phyloP scores from a whole-genome alignment of 92 coral and sea anemone genomes.

The Porites divaricata region DNA sequence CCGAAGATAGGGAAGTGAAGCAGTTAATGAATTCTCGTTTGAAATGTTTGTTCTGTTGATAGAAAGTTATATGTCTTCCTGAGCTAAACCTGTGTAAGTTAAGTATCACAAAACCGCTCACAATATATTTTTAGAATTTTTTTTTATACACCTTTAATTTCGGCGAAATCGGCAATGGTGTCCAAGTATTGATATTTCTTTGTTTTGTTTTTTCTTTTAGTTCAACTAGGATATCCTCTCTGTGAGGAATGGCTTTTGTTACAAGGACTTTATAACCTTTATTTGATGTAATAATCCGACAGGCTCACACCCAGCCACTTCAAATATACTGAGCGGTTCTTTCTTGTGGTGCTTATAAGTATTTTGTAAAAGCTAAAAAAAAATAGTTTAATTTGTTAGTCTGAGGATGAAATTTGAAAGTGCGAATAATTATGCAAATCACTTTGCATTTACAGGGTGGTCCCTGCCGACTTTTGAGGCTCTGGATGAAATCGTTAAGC shows the following conservation, averaged over 20 bases:
- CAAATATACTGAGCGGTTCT: background rate
- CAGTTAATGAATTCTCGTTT: background rate
- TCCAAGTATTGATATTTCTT: too few species aligned
- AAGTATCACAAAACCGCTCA: background rate
- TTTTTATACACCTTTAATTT: background rate
- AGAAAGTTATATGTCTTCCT: conserved; percentile 19
- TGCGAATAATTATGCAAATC: background rate
- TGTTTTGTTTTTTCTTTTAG: too few species aligned
- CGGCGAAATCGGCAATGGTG: too few species aligned
- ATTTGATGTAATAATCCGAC: too few species aligned
- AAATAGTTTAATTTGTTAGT: too few species aligned
- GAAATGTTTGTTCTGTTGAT: conserved; percentile 2
- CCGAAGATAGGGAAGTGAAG: conserved; percentile 3
- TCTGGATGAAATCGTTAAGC: too few species aligned
- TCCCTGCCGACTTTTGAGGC: too few species aligned
- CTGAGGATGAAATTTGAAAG: background rate
- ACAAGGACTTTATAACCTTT: too few species aligned
- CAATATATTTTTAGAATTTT: conserved; percentile 20
- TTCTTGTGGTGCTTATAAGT: background rate
- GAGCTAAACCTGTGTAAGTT: background rate
- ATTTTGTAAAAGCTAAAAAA: background rate
- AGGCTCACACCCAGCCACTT: too few species aligned
- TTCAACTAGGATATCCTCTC: too few species aligned
- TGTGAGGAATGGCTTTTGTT: too few species aligned
- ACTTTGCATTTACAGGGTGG: too few species aligned